Base-by-base conservation (phyloP, 2,113 vertebrate genomes). In the Spea multiplicata region DNA sequence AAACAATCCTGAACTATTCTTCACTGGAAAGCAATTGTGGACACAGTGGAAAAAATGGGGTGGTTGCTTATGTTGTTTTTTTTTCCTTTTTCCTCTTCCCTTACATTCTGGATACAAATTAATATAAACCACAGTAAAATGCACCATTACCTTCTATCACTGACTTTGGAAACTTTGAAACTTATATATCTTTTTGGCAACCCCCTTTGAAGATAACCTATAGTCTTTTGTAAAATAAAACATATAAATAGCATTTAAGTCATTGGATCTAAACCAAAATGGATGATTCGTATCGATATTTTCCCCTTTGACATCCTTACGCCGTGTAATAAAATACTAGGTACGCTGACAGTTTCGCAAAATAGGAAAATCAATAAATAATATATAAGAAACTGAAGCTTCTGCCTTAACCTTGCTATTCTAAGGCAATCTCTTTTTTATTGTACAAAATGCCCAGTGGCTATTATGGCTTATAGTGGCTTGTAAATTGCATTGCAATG, bases 391-490 rank as follows among this genome's bases (percentile, higher is more conserved):
- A 78, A 78, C 70, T 73, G 67, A 73, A 73, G 70, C 17, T 80
- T 66, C 50, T 12, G 46, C 46, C 67, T 74, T 80, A 59, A 80
- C 78, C 65, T 74, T 52, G 8, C 71, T 16, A 49, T 80, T 73
- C 71, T 61, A 47, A 80, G 61, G 59, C 78, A 68, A 74, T 80
- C 78, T 79, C 66, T 66, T 80, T 30, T 80, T 80, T 74, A 80
- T 80, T 80, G 71, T 80, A 68, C 71, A 44, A 74, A 80, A 80
- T 74, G 78, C 52, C 78, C 78, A 59, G 44, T 49, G 78, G 78
- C 78, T 80, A 80, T 80, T 80, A 80, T 71, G 61, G 65, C 71
- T 74, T 74, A 80, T 74, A 68, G 78, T 74, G 78, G 47, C 78
- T 80, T 74, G 71, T 74, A 80, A 80, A 80, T 80, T 74, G 71